phyloP scores from a whole-genome alignment of 2,797 vertebrate genomes.

The Caiman crocodilus region DNA sequence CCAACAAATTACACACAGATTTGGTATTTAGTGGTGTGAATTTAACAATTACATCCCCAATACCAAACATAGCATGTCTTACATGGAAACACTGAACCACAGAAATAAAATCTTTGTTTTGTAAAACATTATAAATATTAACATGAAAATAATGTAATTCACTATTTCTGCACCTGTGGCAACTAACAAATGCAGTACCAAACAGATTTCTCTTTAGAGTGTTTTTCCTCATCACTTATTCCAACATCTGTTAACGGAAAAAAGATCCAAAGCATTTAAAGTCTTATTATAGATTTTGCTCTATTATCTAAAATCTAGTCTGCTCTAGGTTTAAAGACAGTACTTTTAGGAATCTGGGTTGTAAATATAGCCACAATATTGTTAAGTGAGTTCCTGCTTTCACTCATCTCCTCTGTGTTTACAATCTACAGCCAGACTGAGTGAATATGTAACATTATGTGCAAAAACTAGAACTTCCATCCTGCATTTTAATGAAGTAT shows the following conservation, averaged over 20 bases:
- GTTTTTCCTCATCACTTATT: not conserved
- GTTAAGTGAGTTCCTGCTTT: not conserved
- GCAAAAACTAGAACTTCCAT: not conserved
- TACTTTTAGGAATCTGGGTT: not conserved
- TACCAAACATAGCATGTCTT: constrained; percentile 29
- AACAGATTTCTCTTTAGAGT: not conserved
- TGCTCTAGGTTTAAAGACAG: not conserved
- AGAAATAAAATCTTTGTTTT: not conserved
- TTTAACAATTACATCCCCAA: constrained; percentile 25
- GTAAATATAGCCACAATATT: not conserved
- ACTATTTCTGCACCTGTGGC: not conserved
- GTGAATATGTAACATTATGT: not conserved
- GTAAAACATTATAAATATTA: not conserved
- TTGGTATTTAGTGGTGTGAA: constrained; percentile 35
- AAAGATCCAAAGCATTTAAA: not conserved
- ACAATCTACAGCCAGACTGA: not conserved
- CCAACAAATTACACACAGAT: constrained; percentile 64
- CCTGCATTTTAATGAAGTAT: not conserved
- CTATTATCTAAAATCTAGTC: not conserved
- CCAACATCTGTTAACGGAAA: not conserved
- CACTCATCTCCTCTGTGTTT: not conserved
- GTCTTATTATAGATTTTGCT: not conserved
- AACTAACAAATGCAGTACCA: not conserved
- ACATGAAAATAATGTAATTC: not conserved
- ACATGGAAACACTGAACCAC: constrained; percentile 18